A percentile compares a stretch with the other conserved stretches of the same genome.
Conservation (phyloP, 2,888 invertebrate genomes). For the Philopedon plagiatum region DNA sequence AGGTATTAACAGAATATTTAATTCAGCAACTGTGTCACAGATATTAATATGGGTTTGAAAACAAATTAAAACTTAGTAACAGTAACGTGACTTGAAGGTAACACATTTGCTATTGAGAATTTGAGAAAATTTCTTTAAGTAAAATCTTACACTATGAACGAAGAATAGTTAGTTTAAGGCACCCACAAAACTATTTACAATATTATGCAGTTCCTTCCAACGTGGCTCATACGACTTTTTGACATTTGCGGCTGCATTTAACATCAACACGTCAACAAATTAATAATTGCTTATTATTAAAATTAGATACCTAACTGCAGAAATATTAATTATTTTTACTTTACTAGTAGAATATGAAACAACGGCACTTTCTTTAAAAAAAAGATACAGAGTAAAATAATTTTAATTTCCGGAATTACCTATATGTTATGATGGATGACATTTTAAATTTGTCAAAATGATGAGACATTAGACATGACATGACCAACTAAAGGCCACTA, state of each 20-base stretch:
- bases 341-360: no score
- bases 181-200: conserved; percentile 30
- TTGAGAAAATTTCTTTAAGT: background rate
- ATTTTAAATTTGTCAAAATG: background rate
- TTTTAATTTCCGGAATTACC: no score
- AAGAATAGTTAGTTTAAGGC: conserved; percentile 17
- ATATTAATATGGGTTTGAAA: no score
- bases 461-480: background rate
- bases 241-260: conserved; percentile 36
- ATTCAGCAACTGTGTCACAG: background rate
- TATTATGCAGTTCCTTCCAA: conserved; percentile 41
- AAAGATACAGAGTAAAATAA: no score
- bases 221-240: conserved; percentile 49
- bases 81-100: no score
- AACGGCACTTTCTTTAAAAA: no score
- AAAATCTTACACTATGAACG: conserved; percentile 20
- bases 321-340: background rate
- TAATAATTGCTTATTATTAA: background rate
- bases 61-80: no score
- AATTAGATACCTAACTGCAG: background rate
- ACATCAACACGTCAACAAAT: conserved; percentile 43
- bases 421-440: no score
- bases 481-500: no score
- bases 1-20: background rate
- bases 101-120: background rate